Evolutionary conservation across 2,888 invertebrate species (phyloP).

Genomic region (Oasisia sp.): DNA sequence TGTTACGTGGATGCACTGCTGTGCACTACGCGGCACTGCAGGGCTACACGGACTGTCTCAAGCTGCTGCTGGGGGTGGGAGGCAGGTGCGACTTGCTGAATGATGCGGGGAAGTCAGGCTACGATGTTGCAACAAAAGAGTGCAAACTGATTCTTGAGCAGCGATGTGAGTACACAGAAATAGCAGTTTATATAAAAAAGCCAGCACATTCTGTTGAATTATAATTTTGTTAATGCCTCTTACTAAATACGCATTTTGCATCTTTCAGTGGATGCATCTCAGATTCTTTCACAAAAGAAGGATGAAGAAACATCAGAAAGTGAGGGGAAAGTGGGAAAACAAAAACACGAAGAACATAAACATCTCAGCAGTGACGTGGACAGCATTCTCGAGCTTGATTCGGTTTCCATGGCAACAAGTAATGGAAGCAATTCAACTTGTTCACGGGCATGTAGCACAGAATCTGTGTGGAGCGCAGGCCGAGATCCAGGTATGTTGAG

Average conservation of each 20-base stretch:
- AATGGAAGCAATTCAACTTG: not conserved
- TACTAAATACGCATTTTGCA: not conserved
- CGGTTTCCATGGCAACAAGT: conserved; percentile 5
- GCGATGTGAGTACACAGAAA: not conserved
- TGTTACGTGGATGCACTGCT: conserved; percentile 50
- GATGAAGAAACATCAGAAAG: not conserved
- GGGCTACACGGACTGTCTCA: conserved; percentile 53
- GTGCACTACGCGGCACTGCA: conserved; percentile 57
- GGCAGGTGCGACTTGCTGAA: conserved; percentile 49
- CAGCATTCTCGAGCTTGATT: conserved; percentile 10
- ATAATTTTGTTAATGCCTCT: not conserved
- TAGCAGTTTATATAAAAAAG: not conserved
- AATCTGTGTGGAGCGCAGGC: not conserved
- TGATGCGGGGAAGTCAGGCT: conserved; percentile 46
- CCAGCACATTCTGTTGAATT: not conserved
- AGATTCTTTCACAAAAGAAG: not conserved
- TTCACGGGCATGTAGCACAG: conserved; percentile 4
- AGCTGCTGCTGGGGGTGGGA: conserved; percentile 49
- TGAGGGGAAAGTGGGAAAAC: not conserved
- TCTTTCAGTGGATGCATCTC: not conserved
- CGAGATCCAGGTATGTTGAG: not conserved
- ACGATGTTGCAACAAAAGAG: conserved; percentile 51
- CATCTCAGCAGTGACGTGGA: not conserved
- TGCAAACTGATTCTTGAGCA: conserved; percentile 34
- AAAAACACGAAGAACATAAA: not conserved